These are phyloP conservation scores for Ictalurus furcatus DNA, from an alignment of 2,113 vertebrate species.

Conservation along the genomic window DNA sequence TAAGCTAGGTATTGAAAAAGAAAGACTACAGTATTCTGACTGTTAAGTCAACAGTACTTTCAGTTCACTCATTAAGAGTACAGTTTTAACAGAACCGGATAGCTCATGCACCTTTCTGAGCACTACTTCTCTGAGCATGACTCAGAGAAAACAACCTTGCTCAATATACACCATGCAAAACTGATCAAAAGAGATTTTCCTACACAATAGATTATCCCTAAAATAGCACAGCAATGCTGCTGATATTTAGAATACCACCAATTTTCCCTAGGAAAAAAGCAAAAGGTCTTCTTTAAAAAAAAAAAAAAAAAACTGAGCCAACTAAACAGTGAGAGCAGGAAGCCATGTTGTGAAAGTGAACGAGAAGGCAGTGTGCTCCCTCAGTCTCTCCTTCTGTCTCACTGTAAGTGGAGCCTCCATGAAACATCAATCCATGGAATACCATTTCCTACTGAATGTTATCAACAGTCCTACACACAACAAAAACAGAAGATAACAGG, in stretches of 20 bases:
- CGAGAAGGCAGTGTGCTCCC: constrained; percentile 29
- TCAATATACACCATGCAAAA: not conserved
- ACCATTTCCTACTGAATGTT: not conserved
- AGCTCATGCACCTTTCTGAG: constrained; percentile 5
- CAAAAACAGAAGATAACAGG: not conserved
- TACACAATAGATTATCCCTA: not conserved
- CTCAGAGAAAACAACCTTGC: not conserved
- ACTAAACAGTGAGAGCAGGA: constrained; percentile 40
- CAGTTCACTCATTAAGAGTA: not conserved
- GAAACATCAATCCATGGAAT: constrained; percentile 8
- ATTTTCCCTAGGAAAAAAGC: constrained; percentile 34
- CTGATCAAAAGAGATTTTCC: not conserved
- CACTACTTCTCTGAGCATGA: not conserved
- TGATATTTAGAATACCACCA: constrained; percentile 23
- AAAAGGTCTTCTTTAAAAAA: not conserved
- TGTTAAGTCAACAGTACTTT: not conserved
- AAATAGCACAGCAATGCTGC: not conserved
- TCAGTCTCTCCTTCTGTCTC: constrained; percentile 23
- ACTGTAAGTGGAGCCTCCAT: constrained; percentile 25
- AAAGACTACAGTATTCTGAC: not conserved
- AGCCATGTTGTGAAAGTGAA: constrained; percentile 41
- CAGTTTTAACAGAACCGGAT: not conserved
- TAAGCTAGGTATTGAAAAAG: not conserved
- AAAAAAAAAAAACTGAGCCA: not conserved
- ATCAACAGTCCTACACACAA: not conserved